phyloP scores from a whole-genome alignment of 2,113 vertebrate species.

The Parus major region DNA sequence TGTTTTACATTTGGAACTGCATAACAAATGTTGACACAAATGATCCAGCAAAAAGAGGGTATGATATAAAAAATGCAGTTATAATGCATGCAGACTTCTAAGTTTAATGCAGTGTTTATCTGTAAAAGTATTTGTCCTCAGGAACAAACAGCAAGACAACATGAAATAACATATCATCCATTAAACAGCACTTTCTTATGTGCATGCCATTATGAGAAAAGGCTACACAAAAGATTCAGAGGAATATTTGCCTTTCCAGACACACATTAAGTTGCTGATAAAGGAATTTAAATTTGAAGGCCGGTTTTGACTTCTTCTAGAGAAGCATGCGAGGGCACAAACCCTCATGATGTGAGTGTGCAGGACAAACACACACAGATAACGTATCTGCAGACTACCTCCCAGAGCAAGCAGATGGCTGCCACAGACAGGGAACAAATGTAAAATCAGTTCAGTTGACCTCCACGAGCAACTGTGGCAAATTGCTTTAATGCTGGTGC shows the following conservation, averaged over 20 bases:
- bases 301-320: neutral
- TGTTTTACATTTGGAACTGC: neutral
- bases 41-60: neutral
- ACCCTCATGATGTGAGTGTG: neutral
- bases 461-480: neutral
- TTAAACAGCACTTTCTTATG: neutral
- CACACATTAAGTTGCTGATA: neutral
- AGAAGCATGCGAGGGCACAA: neutral
- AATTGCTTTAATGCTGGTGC: neutral
- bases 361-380: neutral
- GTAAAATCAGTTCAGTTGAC: neutral
- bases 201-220: neutral
- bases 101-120: neutral
- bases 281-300: neutral
- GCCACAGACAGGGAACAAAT: neutral
- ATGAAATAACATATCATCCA: neutral
- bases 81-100: neutral
- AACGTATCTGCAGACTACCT: neutral
- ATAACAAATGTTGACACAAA: neutral
- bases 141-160: neutral
- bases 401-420: neutral
- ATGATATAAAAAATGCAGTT: accelerated
- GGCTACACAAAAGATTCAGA: neutral
- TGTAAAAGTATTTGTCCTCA: neutral
- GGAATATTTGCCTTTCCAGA: neutral